A percentile compares a stretch with the other conserved stretches of the same genome.
Conservation (phyloP, 2,797 vertebrate genomes). For the Poeciliopsis presidionis region DNA sequence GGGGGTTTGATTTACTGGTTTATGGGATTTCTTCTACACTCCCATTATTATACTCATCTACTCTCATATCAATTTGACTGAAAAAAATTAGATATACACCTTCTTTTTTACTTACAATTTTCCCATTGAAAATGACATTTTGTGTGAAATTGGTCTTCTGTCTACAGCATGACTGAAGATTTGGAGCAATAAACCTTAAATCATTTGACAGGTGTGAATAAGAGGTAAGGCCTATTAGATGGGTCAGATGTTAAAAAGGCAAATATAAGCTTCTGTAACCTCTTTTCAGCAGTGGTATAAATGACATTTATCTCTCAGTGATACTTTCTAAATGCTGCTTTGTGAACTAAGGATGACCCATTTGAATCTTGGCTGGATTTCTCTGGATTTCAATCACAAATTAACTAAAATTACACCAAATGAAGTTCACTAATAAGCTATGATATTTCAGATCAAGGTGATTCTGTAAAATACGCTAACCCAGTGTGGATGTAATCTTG, state of each 20-base stretch:
- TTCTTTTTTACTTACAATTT: constrained; percentile 36
- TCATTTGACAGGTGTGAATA: constrained; percentile 18
- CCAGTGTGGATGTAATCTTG: constrained; percentile 10
- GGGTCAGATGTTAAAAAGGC: not conserved
- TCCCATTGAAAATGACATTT: constrained; percentile 26
- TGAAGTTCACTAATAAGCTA: not conserved
- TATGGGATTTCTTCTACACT: constrained; percentile 54
- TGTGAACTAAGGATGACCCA: not conserved
- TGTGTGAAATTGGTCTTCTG: constrained; percentile 35
- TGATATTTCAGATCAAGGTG: not conserved
- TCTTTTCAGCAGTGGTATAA: constrained; percentile 19
- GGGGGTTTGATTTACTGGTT: constrained; percentile 47
- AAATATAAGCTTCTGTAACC: constrained; percentile 3
- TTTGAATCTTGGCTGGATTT: constrained; percentile 1
- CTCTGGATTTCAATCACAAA: not conserved
- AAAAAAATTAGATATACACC: constrained; percentile 32
- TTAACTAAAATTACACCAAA: constrained; percentile 12
- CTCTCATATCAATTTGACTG: constrained; percentile 37
- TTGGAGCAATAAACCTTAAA: constrained; percentile 21
- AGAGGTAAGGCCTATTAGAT: constrained; percentile 14
- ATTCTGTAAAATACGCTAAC: constrained; percentile 17
- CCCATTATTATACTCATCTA: constrained; percentile 37
- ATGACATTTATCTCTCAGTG: constrained; percentile 13
- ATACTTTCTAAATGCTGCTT: constrained; percentile 6
- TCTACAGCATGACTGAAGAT: constrained; percentile 31